phyloP scores from a whole-genome alignment of 2,113 vertebrate genomes.

The Bubo blakistoni region DNA sequence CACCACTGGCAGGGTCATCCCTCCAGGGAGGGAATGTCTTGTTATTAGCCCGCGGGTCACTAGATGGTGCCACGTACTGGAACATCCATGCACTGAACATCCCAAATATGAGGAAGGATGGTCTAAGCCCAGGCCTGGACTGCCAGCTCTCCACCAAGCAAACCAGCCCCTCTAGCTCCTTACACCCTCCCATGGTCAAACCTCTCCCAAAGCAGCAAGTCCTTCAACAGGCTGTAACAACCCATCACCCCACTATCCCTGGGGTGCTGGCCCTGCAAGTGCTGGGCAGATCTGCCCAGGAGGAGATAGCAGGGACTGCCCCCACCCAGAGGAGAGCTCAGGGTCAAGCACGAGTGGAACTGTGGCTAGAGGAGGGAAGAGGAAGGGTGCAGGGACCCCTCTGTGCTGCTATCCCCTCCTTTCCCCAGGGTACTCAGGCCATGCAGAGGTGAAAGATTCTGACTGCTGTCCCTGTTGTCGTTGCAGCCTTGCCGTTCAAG shows the following conservation, averaged over 20 bases:
- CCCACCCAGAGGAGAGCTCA: neutral
- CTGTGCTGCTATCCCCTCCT: neutral
- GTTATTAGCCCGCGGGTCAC: conserved; percentile 14
- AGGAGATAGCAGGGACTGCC: neutral
- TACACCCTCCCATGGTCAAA: neutral
- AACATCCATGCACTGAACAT: neutral
- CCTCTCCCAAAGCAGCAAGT: neutral
- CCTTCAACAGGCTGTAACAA: neutral
- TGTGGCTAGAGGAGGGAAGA: neutral
- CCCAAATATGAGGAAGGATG: neutral
- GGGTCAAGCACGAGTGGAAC: neutral
- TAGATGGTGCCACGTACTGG: conserved; percentile 44
- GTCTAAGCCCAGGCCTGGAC: accelerated
- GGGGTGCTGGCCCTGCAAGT: neutral
- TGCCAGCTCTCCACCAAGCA: neutral
- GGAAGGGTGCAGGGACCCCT: neutral
- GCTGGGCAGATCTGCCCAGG: neutral
- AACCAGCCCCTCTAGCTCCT: neutral
- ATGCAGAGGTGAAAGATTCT: neutral
- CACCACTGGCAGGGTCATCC: neutral
- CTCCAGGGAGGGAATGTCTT: neutral
- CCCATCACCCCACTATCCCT: neutral
- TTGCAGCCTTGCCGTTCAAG: conserved; percentile 87
- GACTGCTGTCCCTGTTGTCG: neutral
- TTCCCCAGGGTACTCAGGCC: neutral